A percentile compares a stretch with the other conserved stretches of the same genome.
These are phyloP conservation scores for Folsomia manolachei DNA, from an alignment of 2,888 invertebrate species.

Conservation along the genomic window DNA sequence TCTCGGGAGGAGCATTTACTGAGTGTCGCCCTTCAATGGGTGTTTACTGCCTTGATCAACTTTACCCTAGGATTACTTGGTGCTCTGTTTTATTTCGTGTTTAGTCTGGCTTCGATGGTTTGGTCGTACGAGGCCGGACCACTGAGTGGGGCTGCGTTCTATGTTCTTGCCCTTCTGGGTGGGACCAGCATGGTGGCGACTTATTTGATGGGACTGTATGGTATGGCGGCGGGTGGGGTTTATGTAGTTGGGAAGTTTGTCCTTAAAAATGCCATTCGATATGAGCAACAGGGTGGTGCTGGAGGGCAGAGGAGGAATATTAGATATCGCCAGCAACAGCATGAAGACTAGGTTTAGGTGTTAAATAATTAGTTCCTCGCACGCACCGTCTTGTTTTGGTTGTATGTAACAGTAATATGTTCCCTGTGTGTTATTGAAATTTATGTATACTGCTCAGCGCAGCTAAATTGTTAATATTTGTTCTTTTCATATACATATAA, in stretches of 20 bases:
- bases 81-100: neutral
- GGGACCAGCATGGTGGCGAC: slow-evolving; percentile 11
- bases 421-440: no score
- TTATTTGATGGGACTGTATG: slow-evolving; percentile 3
- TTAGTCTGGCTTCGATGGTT: neutral
- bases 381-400: no score
- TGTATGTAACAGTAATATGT: no score
- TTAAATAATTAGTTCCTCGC: no score
- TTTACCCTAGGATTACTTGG: neutral
- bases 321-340: no score
- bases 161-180: neutral
- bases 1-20: neutral
- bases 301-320: no score
- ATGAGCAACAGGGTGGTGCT: no score
- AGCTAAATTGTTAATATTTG: no score
- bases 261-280: no score
- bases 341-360: no score
- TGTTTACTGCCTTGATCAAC: neutral
- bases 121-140: neutral
- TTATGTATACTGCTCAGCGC: no score
- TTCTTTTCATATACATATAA: no score
- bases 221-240: neutral
- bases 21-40: neutral
- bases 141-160: slow-evolving; percentile 2
- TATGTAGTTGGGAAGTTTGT: slow-evolving; percentile 4